Base-by-base conservation (phyloP, 1,140 invertebrate species). In the Drosophila navojoa region DNA sequence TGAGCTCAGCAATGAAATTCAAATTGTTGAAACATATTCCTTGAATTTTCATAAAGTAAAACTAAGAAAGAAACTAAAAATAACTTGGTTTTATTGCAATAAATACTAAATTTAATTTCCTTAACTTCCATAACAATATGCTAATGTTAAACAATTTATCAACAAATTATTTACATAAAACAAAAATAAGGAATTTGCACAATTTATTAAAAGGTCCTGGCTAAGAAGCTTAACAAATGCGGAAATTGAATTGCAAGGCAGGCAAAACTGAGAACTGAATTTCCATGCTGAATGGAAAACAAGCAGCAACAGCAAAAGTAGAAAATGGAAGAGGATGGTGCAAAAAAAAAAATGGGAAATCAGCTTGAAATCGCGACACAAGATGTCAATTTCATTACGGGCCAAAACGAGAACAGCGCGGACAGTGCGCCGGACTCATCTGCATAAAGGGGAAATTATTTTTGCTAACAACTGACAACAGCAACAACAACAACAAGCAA, bases 361-460 rank as follows among this genome's bases (percentile, higher is more conserved):
- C 81, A 81, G 58, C 62, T 78, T 69, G 81, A 82, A 79, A 82
- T 82, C 82, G 76, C 76, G 82, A 71, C 66, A 79, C 72, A 74
- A 87, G 72, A 87, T 87, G 82, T 89, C 82, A 82, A 82, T 87
- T 87, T 87, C 84, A 82, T 87, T 87, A 87, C 82, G 58, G 69
- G 66, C 53, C 16, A 42, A 7, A 16, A 15, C 15, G 25, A 63
- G 63, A 55, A 78, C 75, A 72, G 60, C 49, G 50, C 32, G 32
- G 32, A 32, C 32, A 32, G 32, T 9, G 32, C 27, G 25, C 55
- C 62, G 57, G 62, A 82, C 79, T 82, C 82, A 87, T 87, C 82
- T 87, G 84, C 82, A 87, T 87, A 89, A 87, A 89, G 77, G 84
- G 84, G 84, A 87, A 87, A 87, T 87, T 87, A 89, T 74, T 77